Evolutionary conservation across 2,113 vertebrate genomes (phyloP).

Genomic region (Burhinus oedicnemus): DNA sequence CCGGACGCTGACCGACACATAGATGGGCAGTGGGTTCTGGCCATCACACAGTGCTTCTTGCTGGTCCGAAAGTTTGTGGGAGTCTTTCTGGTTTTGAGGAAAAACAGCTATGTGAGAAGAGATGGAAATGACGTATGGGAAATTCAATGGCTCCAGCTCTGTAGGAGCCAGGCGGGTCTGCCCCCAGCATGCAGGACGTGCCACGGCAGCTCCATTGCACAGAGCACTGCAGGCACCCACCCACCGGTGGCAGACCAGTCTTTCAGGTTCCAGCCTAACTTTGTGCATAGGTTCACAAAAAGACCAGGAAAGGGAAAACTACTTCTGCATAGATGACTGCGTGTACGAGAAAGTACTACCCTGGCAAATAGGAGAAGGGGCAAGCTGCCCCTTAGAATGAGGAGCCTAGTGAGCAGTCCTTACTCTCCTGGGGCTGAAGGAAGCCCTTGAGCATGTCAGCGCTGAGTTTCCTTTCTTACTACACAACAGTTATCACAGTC

Average conservation of each 20-base stretch:
- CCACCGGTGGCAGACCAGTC: rapidly evolving
- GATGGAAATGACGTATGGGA: rapidly evolving
- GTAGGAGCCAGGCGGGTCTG: rapidly evolving
- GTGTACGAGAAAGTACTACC: rapidly evolving
- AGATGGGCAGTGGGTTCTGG: slow-evolving; percentile 83
- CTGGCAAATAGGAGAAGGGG: neutral
- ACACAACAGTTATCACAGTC: neutral
- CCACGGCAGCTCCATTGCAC: rapidly evolving
- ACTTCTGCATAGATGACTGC: neutral
- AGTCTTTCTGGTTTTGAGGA: slow-evolving; percentile 71
- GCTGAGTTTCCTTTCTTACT: neutral
- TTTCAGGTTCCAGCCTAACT: neutral
- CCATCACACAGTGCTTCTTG: slow-evolving; percentile 70
- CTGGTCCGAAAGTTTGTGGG: slow-evolving; percentile 79
- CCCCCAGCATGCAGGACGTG: rapidly evolving
- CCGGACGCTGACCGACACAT: slow-evolving; percentile 70
- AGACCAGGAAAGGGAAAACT: neutral
- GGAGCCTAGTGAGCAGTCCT: neutral
- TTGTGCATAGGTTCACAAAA: neutral
- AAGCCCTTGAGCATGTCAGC: neutral
- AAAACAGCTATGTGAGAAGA: neutral
- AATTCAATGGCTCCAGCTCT: rapidly evolving
- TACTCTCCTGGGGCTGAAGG: neutral
- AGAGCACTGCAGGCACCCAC: too few relatives aligned
- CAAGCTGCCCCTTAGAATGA: neutral